A percentile compares a stretch with the other conserved stretches of the same genome.
phyloP scores from a whole-genome alignment of 1,140 invertebrate genomes.

The Phthorimaea operculella region DNA sequence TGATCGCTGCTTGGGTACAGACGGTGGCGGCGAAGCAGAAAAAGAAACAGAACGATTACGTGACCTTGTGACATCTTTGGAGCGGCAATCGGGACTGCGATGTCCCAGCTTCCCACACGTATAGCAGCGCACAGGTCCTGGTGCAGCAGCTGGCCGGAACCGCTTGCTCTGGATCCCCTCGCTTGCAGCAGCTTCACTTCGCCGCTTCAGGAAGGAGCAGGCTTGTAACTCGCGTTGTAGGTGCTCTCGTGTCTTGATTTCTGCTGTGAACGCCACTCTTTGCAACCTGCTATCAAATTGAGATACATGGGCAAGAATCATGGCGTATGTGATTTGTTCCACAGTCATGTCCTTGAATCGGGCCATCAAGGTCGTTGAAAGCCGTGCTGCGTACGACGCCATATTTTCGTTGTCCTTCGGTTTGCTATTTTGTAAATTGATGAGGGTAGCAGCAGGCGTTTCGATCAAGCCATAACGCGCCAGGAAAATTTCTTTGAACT shows the following conservation, averaged over 20 bases:
- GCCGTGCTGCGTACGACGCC: background rate
- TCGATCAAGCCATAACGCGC: background rate
- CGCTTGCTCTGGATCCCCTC: background rate
- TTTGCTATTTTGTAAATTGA: background rate
- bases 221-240: background rate
- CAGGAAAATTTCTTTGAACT: slow-evolving; percentile 9
- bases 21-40: background rate
- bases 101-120: background rate
- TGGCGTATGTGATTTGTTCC: background rate
- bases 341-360: background rate
- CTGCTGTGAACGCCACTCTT: slow-evolving; percentile 5
- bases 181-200: background rate
- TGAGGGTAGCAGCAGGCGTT: too few species aligned
- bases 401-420: slow-evolving; percentile 3
- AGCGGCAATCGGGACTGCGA: background rate
- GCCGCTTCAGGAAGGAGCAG: background rate
- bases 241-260: background rate
- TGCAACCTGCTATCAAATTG: slow-evolving; percentile 3
- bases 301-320: slow-evolving; percentile 4
- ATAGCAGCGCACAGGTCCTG: background rate
- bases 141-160: background rate
- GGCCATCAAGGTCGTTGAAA: background rate
- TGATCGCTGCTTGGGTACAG: background rate
- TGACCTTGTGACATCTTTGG: background rate
- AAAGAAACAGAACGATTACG: background rate